These are phyloP conservation scores for Kryptopterus vitreolus DNA, from an alignment of 2,797 vertebrate species.

Conservation along the genomic window DNA sequence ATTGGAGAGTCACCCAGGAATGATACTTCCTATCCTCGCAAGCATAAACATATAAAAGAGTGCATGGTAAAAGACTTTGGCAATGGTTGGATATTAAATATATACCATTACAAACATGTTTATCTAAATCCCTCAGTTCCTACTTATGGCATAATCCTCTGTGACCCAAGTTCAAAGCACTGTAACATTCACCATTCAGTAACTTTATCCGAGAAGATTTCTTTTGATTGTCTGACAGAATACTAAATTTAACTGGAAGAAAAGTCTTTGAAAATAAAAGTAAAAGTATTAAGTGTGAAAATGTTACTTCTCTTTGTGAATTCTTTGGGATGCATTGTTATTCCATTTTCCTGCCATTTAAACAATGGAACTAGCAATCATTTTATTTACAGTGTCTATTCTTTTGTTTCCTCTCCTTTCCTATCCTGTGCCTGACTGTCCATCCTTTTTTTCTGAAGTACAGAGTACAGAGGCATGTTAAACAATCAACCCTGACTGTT, in stretches of 20 bases:
- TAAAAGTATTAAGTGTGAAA: constrained; percentile 35
- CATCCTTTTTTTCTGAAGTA: background rate
- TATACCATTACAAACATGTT: constrained; percentile 79
- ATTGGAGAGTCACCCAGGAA: constrained; percentile 59
- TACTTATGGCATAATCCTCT: constrained; percentile 64
- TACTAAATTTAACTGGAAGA: constrained; percentile 60
- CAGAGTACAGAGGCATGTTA: constrained; percentile 40
- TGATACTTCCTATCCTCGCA: constrained; percentile 54
- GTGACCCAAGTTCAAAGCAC: constrained; percentile 74
- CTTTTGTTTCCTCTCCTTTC: background rate
- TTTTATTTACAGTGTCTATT: constrained; percentile 32
- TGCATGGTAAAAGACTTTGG: constrained; percentile 55
- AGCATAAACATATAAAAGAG: constrained; percentile 57
- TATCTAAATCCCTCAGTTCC: constrained; percentile 71
- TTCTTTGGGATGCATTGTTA: constrained; percentile 34
- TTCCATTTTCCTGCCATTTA: constrained; percentile 27
- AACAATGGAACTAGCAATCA: constrained; percentile 2
- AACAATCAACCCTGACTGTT: constrained; percentile 47
- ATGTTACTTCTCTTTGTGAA: constrained; percentile 16
- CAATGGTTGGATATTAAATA: constrained; percentile 73
- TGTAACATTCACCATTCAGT: constrained; percentile 70
- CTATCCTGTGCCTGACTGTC: background rate
- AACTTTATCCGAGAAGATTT: constrained; percentile 64
- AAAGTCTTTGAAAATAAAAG: constrained; percentile 49
- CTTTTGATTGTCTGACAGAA: constrained; percentile 62